phyloP scores from a whole-genome alignment of 2,113 vertebrate species.

The Phylloscopus whistleri region DNA sequence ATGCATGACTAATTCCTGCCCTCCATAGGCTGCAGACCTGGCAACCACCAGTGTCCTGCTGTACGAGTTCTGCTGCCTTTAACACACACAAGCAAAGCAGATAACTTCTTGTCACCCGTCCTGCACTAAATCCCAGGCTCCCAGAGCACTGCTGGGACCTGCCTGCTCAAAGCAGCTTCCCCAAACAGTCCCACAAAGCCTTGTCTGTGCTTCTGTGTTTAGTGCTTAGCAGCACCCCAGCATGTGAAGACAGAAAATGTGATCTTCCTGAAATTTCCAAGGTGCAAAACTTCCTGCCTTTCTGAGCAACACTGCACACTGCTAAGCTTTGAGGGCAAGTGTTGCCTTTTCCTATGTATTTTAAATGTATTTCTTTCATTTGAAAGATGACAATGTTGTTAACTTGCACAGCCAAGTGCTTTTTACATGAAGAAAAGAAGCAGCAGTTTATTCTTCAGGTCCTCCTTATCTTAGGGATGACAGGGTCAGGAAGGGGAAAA shows the following conservation, averaged over 20 bases:
- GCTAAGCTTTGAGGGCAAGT: neutral
- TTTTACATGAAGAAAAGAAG: neutral
- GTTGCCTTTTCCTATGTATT: neutral
- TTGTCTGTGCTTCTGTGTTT: neutral
- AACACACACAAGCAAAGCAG: neutral
- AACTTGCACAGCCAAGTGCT: neutral
- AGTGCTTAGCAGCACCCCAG: neutral
- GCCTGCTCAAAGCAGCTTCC: neutral
- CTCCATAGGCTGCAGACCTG: neutral
- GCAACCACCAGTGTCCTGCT: neutral
- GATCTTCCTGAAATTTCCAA: neutral
- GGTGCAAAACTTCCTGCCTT: neutral
- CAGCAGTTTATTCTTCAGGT: neutral
- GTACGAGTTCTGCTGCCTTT: neutral
- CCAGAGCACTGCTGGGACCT: neutral
- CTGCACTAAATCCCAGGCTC: neutral
- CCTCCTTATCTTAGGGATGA: neutral
- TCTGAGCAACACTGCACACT: neutral
- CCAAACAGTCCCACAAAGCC: neutral
- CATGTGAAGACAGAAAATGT: accelerated
- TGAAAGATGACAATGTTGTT: neutral
- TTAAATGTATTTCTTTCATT: neutral
- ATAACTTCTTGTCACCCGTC: neutral
- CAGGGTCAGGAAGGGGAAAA: neutral
- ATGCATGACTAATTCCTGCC: neutral